Evolutionary conservation across 2,888 invertebrate species (phyloP), one percentile per base, ranked within the genome.

Genomic region (Athalia rosae): DNA sequence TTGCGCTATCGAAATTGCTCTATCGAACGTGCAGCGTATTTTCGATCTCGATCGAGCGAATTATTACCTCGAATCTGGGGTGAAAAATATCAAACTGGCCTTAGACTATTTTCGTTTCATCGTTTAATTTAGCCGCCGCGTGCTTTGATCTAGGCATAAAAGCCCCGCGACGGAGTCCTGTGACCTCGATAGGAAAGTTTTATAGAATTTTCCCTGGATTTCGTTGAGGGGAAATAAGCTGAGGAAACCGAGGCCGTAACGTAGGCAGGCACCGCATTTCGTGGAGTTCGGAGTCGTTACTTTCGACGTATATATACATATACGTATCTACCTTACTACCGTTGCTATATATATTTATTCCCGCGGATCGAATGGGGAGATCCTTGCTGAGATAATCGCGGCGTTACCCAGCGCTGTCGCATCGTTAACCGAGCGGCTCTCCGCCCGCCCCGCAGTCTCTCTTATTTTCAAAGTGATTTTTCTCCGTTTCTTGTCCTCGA

Each of bases 381-480:
- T 67, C 62, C 67, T 28, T 50, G 15, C 47, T 67, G 67, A 67
- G 67, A 67, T 67, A 50, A 67, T 67, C 67, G 53, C 53, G 41
- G 41, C 53, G 50, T 66, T 13, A 76, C 41, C 58, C 76, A 45
- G 41, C 50, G 74, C 74, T 50, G 41, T 61, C 62, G 50, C 48
- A 47, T 76, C 64, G 53, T 76, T 76, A 76, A 64, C 15, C 64
- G 59, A 62, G 15, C 48, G 15, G 41, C 47, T 43, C 28, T 47
- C 47, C 43, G 11, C 43, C 73, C n/a, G 7, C 59, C 43, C 59
- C 13, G 48, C 53, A 61, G 4, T 59, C 13, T 58, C 48, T 43
- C 59, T 73, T n/a, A 4, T 28, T 73, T 28, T 45, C 7, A 15
- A 50, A 66, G 66, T 66, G 66, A 66, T 66, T 66, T 66, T 66